Evolutionary conservation across 2,888 invertebrate genomes (phyloP), one percentile per base, ranked within the genome.

Genomic region (Heliconius ismenius): DNA sequence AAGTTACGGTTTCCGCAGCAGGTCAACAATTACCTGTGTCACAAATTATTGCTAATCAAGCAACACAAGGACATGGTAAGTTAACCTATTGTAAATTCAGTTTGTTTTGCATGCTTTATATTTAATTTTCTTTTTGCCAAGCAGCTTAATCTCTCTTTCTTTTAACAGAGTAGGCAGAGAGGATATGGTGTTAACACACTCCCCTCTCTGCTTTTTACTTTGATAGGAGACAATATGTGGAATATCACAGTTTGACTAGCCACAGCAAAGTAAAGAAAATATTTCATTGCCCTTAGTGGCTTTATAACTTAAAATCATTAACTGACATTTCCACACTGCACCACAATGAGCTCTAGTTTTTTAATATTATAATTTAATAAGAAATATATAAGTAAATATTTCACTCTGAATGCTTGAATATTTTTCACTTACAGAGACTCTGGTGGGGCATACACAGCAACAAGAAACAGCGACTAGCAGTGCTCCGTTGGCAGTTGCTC

Each of bases 391-490:
- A 21, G 3, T 3, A 26, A 39, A 39, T 39, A 60, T 26, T 73
- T 13, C 62, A 11, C 26, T 28, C 21, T 73, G 26, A 24, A 39
- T 21, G 11, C 26, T 73, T 24, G 26, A 62, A 39, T 63, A 63
- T 43, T 63, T 43, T 21, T 1, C n/a, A 18, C 58, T 84, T 88
- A 0, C 86, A 93, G 93, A 93, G 86, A 86, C 90, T 63, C 87
- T 93, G 85, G 92, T 95, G 84, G 92, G 93, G 67, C 94, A 94
- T 83, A 91, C 88, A 78, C 95, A 93, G 79, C 94, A 94, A 82
- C 94, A 94, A 79, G 93, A 94, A 77, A 83, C 92, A 78, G 88
- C 88, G 28, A 88, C 10, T 91, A 90, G 80, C 88, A 85, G 67
- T 75, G 87, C 11, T 81, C 84, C 83, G 87, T 90, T 81, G 92